Evolutionary conservation across 2,113 vertebrate genomes (phyloP).

Genomic region (Perca flavescens): DNA sequence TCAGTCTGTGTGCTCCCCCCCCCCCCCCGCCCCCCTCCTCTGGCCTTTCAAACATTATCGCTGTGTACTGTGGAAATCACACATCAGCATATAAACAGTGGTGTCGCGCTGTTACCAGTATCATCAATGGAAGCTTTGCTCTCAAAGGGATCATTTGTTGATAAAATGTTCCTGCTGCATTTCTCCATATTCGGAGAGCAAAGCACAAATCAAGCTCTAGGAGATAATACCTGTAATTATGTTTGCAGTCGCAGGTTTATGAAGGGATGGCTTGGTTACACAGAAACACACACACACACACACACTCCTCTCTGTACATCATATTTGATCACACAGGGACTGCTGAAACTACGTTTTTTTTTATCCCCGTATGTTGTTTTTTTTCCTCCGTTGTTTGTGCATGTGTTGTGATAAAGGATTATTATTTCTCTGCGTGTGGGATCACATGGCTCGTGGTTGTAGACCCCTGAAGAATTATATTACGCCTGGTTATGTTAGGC

Average conservation of each 20-base stretch:
- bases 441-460: conserved; percentile 70
- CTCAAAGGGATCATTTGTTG: conserved; percentile 72
- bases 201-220: conserved; percentile 53
- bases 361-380: conserved; percentile 31
- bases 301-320: conserved; percentile 27
- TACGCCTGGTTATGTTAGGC: conserved; percentile 81
- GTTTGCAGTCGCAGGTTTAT: conserved; percentile 56
- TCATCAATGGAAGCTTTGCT: conserved; percentile 60
- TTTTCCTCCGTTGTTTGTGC: conserved; percentile 10
- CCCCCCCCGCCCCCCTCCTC: conserved; percentile 20
- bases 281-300: conserved; percentile 18
- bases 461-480: conserved; percentile 83
- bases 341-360: conserved; percentile 36
- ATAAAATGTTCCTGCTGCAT: conserved; percentile 50
- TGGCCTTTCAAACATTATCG: conserved; percentile 61
- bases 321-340: conserved; percentile 49
- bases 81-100: conserved; percentile 74
- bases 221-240: conserved; percentile 73
- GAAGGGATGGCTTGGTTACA: conserved; percentile 28
- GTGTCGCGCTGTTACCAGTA: conserved; percentile 58
- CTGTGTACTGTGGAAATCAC: conserved; percentile 56
- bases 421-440: conserved; percentile 73
- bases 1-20: conserved; percentile 52
- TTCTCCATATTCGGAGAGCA: conserved; percentile 48
- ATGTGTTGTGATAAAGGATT: conserved; percentile 61